Base-by-base conservation (phyloP, 2,888 invertebrate species). In the Lasioglossum oenotherae region DNA sequence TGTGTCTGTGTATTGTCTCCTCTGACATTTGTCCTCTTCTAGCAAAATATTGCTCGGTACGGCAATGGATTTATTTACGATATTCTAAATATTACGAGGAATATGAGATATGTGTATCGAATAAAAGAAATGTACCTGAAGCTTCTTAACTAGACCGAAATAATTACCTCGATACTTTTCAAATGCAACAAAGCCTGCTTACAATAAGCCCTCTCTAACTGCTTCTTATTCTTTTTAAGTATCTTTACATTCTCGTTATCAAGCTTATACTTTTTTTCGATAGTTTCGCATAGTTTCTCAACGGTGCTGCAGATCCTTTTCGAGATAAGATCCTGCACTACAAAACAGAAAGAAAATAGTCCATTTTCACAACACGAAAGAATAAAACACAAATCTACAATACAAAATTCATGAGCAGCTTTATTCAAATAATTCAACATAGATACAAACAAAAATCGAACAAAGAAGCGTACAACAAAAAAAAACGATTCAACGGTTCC, bases 101-200 rank as follows among this genome's bases (percentile, higher is more conserved):
- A 82, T 35, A 74, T 67, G 6, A 73, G 19, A 23, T 49, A 46
- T 14, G 73, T 2, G 53, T 27, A 53, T 46, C 27, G 12, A 4
- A 72, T 4, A 31, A 27, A 16, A 12, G 53, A 74, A 49, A 49
- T 8, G 2, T 53, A 14, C 35, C 35, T 19, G 35, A 4, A 23
- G 44, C 41, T 53, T 60, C 27, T n/a, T 5, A 19, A 38, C 49
- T 53, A 31, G 2, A 46, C 35, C 23, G 53, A 75, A 41, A 46
- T n/a, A 72, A 78, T 89, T 92, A 94, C 94, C 94, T 94, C 84
- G 72, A 94, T 90, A 44, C 76, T 84, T 84, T 84, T 81, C 44
- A 93, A 88, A 85, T 93, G 85, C 38, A 89, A 86, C 49, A 81
- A 74, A 57, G 90, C 89, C 85, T 85, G 90, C 46, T 77, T 79